phyloP scores from a whole-genome alignment of 2,113 vertebrate species.

The Heterochromis multidens region DNA sequence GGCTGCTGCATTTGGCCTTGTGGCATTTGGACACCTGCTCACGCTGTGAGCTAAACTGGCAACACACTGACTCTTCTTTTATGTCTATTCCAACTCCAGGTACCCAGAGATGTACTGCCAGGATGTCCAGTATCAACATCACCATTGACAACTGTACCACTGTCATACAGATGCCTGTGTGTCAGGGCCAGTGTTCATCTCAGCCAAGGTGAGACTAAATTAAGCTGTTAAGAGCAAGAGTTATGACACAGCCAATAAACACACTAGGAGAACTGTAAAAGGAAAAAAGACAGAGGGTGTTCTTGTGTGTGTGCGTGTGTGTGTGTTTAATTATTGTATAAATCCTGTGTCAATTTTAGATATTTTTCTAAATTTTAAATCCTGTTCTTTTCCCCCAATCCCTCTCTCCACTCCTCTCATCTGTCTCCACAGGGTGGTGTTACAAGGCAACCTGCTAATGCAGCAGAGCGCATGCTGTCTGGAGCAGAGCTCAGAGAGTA shows the following conservation, averaged over 20 bases:
- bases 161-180: slow-evolving; percentile 36
- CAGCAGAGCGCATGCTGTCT: slow-evolving; percentile 28
- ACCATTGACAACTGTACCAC: slow-evolving; percentile 34
- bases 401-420: not conserved
- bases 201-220: slow-evolving; percentile 40
- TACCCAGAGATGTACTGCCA: slow-evolving; percentile 38
- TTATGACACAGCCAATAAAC: not conserved
- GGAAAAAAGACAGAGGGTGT: too few species aligned
- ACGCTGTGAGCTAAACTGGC: too few species aligned
- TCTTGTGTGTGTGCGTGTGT: too few species aligned
- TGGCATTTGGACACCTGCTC: too few species aligned
- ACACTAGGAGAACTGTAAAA: too few species aligned
- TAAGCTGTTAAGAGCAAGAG: not conserved
- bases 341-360: not conserved
- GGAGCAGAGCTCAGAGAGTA: not conserved
- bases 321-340: too few species aligned
- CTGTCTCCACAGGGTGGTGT: not conserved
- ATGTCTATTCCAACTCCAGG: slow-evolving; percentile 28
- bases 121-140: slow-evolving; percentile 15
- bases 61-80: not conserved
- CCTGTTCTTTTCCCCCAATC: not conserved
- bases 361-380: not conserved
- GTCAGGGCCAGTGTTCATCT: slow-evolving; percentile 61
- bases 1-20: too few species aligned
- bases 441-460: slow-evolving; percentile 11